These are phyloP conservation scores for Melanerpes formicivorus DNA, from an alignment of 2,113 vertebrate genomes.

Conservation along the genomic window DNA sequence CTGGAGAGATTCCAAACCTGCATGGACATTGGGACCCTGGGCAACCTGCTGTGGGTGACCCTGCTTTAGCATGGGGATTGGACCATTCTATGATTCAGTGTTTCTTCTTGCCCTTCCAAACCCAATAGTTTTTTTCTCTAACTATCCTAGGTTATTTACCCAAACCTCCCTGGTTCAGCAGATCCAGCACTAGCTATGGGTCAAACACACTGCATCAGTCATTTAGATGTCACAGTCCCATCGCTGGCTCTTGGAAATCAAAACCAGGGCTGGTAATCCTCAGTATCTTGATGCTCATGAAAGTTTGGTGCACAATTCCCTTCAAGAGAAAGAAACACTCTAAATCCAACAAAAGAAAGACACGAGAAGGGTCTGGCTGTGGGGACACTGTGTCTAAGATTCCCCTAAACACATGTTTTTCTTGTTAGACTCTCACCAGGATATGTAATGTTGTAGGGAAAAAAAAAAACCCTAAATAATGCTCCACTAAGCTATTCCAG, in stretches of 20 bases:
- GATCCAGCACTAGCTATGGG: neutral
- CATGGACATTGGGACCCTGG: too few relatives aligned
- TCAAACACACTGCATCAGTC: neutral
- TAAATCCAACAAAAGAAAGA: conserved; percentile 7
- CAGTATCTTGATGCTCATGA: neutral
- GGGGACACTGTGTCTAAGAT: conserved; percentile 11
- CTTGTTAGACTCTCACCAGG: conserved; percentile 18
- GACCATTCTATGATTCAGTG: too few relatives aligned
- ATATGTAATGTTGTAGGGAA: neutral
- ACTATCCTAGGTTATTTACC: neutral
- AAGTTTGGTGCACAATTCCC: accelerated
- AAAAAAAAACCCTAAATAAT: neutral
- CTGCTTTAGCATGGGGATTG: too few relatives aligned
- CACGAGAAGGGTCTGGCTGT: neutral
- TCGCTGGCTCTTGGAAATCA: neutral
- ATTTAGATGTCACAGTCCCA: neutral
- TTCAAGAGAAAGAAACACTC: neutral
- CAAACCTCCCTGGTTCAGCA: neutral
- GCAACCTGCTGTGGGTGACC: too few relatives aligned
- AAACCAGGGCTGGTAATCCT: neutral
- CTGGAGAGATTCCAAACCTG: too few relatives aligned
- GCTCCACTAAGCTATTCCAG: neutral
- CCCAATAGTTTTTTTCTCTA: neutral
- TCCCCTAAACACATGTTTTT: conserved; percentile 47
- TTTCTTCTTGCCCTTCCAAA: neutral